Base-by-base conservation (phyloP, 2,888 invertebrate genomes). In the Thymelicus sylvestris region DNA sequence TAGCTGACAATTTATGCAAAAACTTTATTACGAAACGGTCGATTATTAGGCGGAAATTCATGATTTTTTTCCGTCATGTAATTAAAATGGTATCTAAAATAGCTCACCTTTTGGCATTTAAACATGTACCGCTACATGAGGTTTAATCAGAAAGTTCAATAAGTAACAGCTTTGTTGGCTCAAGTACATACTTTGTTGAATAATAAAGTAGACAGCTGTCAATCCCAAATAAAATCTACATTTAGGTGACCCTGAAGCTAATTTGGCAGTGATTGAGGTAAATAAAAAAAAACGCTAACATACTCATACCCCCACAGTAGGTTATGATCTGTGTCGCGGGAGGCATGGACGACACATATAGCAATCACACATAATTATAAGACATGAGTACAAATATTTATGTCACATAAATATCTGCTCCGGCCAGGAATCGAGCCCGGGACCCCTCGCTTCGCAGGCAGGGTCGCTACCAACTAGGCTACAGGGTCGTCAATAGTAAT, bases 31-130 rank as follows among this genome's bases (percentile, higher is more conserved):
- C 6, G 15, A 7, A 67, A 41, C 19, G 10, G 48, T 67, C 41
- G 24, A n/a, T 15, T 61, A 48, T 44, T 67, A 62, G 62, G 67
- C 67, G 52, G 67, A 67, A 67, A 52, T 67, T 57, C 7, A 13
- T 38, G 47, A 41, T 19, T 59, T 67, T 67, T 67, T 67, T 67
- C 12, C 55, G 50, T 63, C 55, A 55, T 55, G 44, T 68, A 41
- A 62, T 63, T 68, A 55, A 63, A 38, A 13, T 60, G 15, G 50
- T 67, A 50, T 52, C 61, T 62, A 41, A 62, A 62, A 62, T 55
- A 44, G 55, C n/a, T 68, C 55, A 62, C 67, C 67, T 61, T 62
- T 67, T 67, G 67, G 10, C 67, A 62, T 67, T 67, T 67, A 50
- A 67, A 39, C 47, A 41, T 61, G 41, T 61, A 62, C 39, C 67